phyloP scores from a whole-genome alignment of 2,113 vertebrate genomes.

The Phaethon lepturus region DNA sequence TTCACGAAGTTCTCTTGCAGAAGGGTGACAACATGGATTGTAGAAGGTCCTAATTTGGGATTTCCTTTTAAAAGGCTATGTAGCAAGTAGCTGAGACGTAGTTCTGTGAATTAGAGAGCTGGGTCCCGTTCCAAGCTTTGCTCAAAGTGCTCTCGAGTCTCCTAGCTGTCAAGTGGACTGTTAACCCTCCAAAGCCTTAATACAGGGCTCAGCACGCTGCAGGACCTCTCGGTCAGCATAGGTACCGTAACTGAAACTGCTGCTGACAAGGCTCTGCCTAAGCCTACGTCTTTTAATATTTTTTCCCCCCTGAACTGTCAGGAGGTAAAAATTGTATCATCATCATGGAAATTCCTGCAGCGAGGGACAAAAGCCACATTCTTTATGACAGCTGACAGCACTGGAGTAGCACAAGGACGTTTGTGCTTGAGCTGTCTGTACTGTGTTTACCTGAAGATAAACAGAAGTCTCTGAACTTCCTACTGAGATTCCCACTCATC shows the following conservation, averaged over 20 bases:
- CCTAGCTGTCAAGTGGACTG: neutral
- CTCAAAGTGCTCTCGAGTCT: neutral
- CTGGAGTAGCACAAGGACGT: neutral
- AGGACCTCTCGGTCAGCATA: neutral
- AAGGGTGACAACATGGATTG: constrained; percentile 13
- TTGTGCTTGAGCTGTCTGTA: neutral
- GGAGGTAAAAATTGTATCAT: neutral
- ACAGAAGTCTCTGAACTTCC: neutral
- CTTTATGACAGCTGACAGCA: neutral
- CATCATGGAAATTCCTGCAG: neutral
- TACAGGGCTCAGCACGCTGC: neutral
- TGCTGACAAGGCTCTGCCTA: neutral
- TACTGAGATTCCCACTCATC: neutral
- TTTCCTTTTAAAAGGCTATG: constrained; percentile 30
- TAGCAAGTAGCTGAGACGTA: neutral
- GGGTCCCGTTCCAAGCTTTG: neutral
- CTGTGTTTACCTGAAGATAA: neutral
- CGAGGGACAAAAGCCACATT: neutral
- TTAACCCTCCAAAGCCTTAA: neutral
- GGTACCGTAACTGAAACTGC: neutral
- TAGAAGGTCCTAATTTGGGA: constrained; percentile 44
- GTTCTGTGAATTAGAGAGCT: neutral
- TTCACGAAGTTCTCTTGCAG: neutral
- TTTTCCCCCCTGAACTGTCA: neutral
- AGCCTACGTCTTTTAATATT: neutral